These are phyloP conservation scores for Idaea straminata DNA, from an alignment of 2,888 invertebrate genomes.

Conservation along the genomic window DNA sequence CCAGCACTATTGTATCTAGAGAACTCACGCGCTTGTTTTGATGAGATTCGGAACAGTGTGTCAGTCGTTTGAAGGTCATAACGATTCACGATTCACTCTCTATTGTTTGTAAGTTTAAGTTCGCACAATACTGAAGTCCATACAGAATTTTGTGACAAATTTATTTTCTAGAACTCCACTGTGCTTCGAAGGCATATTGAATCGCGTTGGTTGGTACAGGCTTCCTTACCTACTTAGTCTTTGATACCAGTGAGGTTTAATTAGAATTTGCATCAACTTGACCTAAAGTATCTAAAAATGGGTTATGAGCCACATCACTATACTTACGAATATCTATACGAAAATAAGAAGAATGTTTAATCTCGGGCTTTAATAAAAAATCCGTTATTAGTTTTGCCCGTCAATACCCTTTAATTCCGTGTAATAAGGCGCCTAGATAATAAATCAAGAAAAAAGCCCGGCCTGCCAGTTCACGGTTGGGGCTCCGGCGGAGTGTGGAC, in stretches of 20 bases:
- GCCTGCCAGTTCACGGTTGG: background rate
- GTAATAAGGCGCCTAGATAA: background rate
- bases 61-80: slow-evolving; percentile 52
- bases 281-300: background rate
- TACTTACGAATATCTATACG: background rate
- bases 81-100: slow-evolving; percentile 25
- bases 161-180: no score
- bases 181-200: no score
- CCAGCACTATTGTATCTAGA: slow-evolving; percentile 43
- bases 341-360: background rate
- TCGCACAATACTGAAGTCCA: background rate
- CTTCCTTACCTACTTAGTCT: no score
- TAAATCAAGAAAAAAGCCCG: background rate
- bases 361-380: background rate
- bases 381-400: background rate
- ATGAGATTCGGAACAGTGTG: slow-evolving; percentile 50
- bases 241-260: no score
- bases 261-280: no score
- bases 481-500: background rate
- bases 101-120: slow-evolving; percentile 11
- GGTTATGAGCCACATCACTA: background rate
- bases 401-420: background rate
- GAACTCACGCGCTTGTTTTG: slow-evolving; percentile 38
- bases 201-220: no score
- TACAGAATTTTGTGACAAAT: no score